Evolutionary conservation across 2,113 vertebrate genomes (phyloP).

Genomic region (Oncorhynchus kisutch): DNA sequence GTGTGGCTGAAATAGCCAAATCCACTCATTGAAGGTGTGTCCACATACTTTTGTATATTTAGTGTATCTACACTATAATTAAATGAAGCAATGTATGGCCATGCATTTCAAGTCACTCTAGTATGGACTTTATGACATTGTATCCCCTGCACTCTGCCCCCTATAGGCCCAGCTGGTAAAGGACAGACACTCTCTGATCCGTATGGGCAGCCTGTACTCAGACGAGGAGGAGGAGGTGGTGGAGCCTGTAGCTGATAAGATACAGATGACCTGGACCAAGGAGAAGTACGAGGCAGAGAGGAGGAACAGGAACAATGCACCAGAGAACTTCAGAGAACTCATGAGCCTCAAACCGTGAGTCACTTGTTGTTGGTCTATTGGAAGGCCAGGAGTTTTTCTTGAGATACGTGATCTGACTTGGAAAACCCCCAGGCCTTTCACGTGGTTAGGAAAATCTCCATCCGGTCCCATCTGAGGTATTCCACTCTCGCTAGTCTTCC

Average conservation of each 20-base stretch:
- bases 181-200: constrained; percentile 90
- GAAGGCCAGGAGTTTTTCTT: neutral
- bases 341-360: constrained; percentile 97
- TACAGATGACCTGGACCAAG: constrained; percentile 97
- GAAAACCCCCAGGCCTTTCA: too few relatives aligned
- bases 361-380: neutral
- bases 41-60: too few relatives aligned
- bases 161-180: constrained; percentile 92
- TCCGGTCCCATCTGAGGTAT: too few relatives aligned
- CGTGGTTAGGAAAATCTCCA: too few relatives aligned
- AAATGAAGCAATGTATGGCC: too few relatives aligned
- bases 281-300: constrained; percentile 85
- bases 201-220: constrained; percentile 89
- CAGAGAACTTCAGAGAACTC: constrained; percentile 91
- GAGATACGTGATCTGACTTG: too few relatives aligned
- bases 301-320: constrained; percentile 76
- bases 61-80: too few relatives aligned
- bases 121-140: too few relatives aligned
- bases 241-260: constrained; percentile 81
- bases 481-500: neutral
- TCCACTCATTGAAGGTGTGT: too few relatives aligned
- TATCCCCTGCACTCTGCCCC: neutral
- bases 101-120: too few relatives aligned
- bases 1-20: too few relatives aligned
- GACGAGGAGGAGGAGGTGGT: constrained; percentile 90